Evolutionary conservation across 1,140 invertebrate species (phyloP), one percentile per base, ranked within the genome.

Genomic region (Olivierus martensii): DNA sequence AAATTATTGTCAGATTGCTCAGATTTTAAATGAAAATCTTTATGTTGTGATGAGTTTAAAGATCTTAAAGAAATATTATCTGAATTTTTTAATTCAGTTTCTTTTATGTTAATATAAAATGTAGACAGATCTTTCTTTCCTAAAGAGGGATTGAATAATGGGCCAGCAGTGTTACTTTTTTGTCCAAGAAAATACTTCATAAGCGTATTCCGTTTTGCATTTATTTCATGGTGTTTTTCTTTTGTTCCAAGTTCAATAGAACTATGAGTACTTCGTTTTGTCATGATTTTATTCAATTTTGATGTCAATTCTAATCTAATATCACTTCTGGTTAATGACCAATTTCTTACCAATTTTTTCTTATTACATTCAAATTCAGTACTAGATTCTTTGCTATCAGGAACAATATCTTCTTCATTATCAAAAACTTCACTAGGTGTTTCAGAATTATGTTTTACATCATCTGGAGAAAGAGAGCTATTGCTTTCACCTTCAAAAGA

Each of bases 261-360:
- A n/a, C 46, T 55, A 45, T 47, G 57, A 19, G 56, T 52, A 7
- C 59, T 61, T 18, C 58, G 58, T 42, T 63, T 65, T 17, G 61
- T 63, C 49, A 60, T 62, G 14, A 65, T 63, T 42, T 59, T 58
- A 44, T 57, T 63, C 28, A 63, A 49, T 39, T 60, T 59, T 3
- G 55, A 56, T 2, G 57, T 49, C 11, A 59, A 51, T 50, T 59
- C 62, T n/a, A 60, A 56, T 17, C 58, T 58, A 37, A 65, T 60
- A 49, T 65, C 63, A 46, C 57, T 62, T 53, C 63, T 65, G 0
- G 63, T 63, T 43, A 55, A 56, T 4, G 62, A 63, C 55, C 61
- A 59, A 51, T 65, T 61, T 19, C 62, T 51, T 43, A 54, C 42
- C 11, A 60, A 41, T 28, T 58, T 54, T 12, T 49, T 54, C 9